Conservation (phyloP, 2,888 invertebrate species). For the Eupeodes luniger region DNA sequence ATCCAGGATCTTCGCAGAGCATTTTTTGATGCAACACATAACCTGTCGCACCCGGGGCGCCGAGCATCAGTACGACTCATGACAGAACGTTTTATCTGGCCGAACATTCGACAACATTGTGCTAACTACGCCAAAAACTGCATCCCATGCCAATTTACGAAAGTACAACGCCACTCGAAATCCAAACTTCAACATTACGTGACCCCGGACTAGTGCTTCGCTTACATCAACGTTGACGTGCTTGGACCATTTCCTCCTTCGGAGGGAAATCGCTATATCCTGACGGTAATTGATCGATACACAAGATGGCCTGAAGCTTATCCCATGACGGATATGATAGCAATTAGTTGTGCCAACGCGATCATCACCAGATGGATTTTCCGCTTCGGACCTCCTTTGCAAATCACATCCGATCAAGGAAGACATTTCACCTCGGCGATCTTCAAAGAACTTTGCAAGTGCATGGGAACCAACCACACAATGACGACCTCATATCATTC, state of each 20-base stretch:
- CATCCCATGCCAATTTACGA: conserved; percentile 16
- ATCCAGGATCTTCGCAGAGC: conserved; percentile 31
- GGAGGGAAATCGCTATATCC: conserved; percentile 17
- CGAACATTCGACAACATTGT: conserved; percentile 15
- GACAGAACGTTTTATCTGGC: conserved; percentile 28
- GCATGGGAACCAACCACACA: conserved; percentile 15
- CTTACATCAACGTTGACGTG: conserved; percentile 24
- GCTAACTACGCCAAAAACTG: conserved; percentile 19
- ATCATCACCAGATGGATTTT: conserved; percentile 8
- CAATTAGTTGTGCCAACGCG: not conserved
- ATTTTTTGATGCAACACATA: conserved; percentile 5
- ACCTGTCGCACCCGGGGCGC: conserved; percentile 5
- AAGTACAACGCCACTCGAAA: conserved; percentile 24
- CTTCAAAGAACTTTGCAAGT: conserved; percentile 11
- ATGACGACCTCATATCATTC: not conserved
- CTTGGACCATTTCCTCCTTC: conserved; percentile 26
- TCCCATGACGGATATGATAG: not conserved
- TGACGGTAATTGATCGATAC: conserved; percentile 25
- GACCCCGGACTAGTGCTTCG: conserved; percentile 1
- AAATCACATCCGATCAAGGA: conserved; percentile 25
- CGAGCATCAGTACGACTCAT: conserved; percentile 17
- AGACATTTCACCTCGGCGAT: not conserved
- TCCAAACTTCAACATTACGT: conserved; percentile 5
- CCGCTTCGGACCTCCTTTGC: not conserved
- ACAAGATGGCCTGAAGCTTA: conserved; percentile 1